These are phyloP conservation scores for Conops quadrifasciatus DNA, from an alignment of 2,888 invertebrate species.

Conservation along the genomic window DNA sequence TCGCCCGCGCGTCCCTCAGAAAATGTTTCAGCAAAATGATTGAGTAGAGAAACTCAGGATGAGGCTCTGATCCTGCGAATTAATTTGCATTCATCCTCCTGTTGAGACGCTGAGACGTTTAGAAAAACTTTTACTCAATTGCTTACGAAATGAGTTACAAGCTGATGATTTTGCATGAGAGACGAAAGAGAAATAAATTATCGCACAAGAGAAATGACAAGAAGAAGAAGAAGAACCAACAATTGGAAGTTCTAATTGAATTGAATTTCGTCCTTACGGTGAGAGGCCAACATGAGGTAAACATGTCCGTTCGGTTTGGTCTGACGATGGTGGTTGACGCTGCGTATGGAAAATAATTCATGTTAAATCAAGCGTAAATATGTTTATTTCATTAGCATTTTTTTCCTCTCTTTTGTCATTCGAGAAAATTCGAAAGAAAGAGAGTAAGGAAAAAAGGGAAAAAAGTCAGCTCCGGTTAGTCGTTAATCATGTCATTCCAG, in stretches of 20 bases:
- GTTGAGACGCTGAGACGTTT: not conserved
- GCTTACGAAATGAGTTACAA: not conserved
- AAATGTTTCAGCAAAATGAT: too few relatives aligned
- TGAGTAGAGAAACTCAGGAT: too few relatives aligned
- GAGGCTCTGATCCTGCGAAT: not conserved
- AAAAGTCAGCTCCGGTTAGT: too few relatives aligned
- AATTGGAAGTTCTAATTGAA: conserved; percentile 16
- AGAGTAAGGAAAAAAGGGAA: too few relatives aligned
- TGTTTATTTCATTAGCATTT: conserved; percentile 51
- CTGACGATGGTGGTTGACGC: not conserved
- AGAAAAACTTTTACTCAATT: not conserved
- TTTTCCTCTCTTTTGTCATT: conserved; percentile 32
- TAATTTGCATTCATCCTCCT: not conserved
- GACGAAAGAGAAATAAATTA: not conserved
- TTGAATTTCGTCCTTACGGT: conserved; percentile 2
- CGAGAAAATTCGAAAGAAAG: too few relatives aligned
- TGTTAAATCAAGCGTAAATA: conserved; percentile 39
- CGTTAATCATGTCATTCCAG: too few relatives aligned
- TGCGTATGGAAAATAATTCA: too few relatives aligned
- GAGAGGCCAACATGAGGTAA: conserved; percentile 3
- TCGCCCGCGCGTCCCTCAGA: too few relatives aligned
- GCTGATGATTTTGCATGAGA: conserved; percentile 12
- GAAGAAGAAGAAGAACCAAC: not conserved
- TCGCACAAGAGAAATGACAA: not conserved
- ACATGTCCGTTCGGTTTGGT: conserved; percentile 7